Percentiles rank a stretch among this genome's conserved stretches.
Evolutionary conservation across 2,888 invertebrate species (phyloP).

Genomic region (Napeogenes sylphis): DNA sequence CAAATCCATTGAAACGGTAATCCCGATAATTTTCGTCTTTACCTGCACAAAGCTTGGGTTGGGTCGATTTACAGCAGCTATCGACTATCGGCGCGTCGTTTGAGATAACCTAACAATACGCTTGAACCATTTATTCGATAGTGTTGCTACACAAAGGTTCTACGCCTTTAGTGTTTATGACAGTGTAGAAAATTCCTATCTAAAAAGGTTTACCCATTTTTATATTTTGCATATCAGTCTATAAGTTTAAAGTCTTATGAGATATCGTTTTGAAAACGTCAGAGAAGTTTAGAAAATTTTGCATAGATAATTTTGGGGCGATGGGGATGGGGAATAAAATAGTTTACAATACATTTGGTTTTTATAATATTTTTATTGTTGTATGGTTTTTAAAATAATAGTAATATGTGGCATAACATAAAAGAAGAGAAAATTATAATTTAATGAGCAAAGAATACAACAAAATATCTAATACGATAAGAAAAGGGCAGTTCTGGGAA

Average conservation of each 20-base stretch:
- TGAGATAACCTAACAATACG: slow-evolving; percentile 67
- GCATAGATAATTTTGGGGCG: too few relatives aligned
- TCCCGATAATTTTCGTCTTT: slow-evolving; percentile 28
- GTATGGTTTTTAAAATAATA: too few relatives aligned
- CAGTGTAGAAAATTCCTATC: slow-evolving; percentile 16
- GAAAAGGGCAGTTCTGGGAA: too few relatives aligned
- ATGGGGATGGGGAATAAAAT: too few relatives aligned
- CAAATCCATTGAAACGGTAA: slow-evolving; percentile 22
- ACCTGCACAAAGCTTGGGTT: slow-evolving; percentile 28
- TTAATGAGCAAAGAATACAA: too few relatives aligned
- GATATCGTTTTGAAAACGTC: not conserved
- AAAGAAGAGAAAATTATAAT: too few relatives aligned
- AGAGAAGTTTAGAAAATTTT: not conserved
- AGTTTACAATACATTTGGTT: too few relatives aligned
- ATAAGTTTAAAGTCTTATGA: not conserved
- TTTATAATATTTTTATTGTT: too few relatives aligned
- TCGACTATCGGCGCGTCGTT: slow-evolving; percentile 46
- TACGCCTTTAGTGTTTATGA: slow-evolving; percentile 22
- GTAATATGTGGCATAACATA: too few relatives aligned
- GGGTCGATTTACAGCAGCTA: slow-evolving; percentile 56
- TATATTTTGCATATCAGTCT: slow-evolving; percentile 13
- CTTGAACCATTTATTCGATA: slow-evolving; percentile 62
- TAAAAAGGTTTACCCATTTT: slow-evolving; percentile 10
- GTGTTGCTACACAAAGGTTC: slow-evolving; percentile 37
- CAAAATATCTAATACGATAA: too few relatives aligned